Evolutionary conservation across 2,797 vertebrate genomes (phyloP), one percentile per base, ranked within the genome.

Genomic region (Alosa sapidissima): DNA sequence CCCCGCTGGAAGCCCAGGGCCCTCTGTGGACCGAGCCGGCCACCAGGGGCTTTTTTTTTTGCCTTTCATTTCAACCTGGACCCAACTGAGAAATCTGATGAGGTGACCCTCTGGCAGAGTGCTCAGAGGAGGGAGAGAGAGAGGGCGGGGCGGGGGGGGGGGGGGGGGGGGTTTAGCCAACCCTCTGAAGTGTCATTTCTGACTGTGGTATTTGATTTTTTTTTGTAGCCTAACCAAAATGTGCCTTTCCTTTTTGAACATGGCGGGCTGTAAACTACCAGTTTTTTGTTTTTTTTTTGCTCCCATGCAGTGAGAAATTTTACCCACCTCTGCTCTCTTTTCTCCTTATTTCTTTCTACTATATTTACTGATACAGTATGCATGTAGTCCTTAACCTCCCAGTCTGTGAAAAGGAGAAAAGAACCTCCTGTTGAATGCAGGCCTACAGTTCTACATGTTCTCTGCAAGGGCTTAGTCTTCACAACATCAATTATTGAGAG

Each of bases 51-150:
- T 86, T 45, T 81, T 41, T 41, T n/a, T 86, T 82, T 85, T 84
- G 45, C 28, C 81, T 86, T 82, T 85, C 81, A 86, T 81, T 21
- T 88, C 85, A 86, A 85, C 81, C 82, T 85, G 83, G 84, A 89
- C 84, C 58, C 60, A 82, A 85, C 84, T 21, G 83, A 85, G 87
- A 86, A 82, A 86, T 85, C 84, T 82, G 87, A 84, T 82, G 88
- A 78, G 72, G 41, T 78, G 72, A 78, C 72, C 72, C 72, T 78
- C 41, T 78, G 72, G 82, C 65, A 84, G 85, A 82, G 60, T 85
- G 87, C 83, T 84, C 55, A 48, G 72, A 45, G 72, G 33, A 81
- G 58, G 75, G 84, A n/a, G 83, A 45, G 11, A 85, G 55, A 52
- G 81, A 68, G 58, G 81, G 84, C 21, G 85, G 41, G 10, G 2